Base-by-base conservation (phyloP, 2,113 vertebrate species). In the Terrapene triunguis region DNA sequence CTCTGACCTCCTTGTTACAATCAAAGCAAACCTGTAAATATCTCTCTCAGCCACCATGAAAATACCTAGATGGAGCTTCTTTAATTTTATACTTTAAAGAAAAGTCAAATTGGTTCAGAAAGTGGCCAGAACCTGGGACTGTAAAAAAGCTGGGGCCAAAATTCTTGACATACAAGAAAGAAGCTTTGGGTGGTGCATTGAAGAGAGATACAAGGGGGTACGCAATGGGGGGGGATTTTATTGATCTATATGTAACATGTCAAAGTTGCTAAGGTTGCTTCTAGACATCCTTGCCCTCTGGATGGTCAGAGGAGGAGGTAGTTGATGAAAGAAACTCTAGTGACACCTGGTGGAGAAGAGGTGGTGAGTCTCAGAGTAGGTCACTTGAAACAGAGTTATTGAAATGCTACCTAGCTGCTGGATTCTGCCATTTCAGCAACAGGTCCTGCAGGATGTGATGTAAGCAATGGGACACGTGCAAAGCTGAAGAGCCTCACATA, bases 1-100 rank as follows among this genome's bases (percentile, higher is more conserved):
- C 93, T 97, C 74, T 90, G 83, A 90, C 80, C 10, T 92, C 55
- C n/a, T 84, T 5, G 13, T 83, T 93, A 72, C 94, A 59, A 81
- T 90, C 96, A 96, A 81, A 4, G 6, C 85, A 55, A 25, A 50
- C 53, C 76, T 16, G 29, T 54, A 59, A 88, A 93, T 89, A 35
- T 48, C 86, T 80, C 55, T n/a, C 42, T 42, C 82, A 62, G 55
- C 42, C 55, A 84, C 82, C 21, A 55, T 32, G 29, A 62, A 62
- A 32, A 62, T 62, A 62, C 59, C 59, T 62, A 6, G 29, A 32
- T 35, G n/a, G 19, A 72, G 17, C 19, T n/a, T 35, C 19, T 72
- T 72, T 65, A 65, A 65, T 65, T 8, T 55, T 24, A 11, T 42
- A 25, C 72, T 24, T 74, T 47, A 78, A 27, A 78, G 55, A 24